Base-by-base conservation (phyloP, 2,797 vertebrate genomes). In the Emys orbicularis region DNA sequence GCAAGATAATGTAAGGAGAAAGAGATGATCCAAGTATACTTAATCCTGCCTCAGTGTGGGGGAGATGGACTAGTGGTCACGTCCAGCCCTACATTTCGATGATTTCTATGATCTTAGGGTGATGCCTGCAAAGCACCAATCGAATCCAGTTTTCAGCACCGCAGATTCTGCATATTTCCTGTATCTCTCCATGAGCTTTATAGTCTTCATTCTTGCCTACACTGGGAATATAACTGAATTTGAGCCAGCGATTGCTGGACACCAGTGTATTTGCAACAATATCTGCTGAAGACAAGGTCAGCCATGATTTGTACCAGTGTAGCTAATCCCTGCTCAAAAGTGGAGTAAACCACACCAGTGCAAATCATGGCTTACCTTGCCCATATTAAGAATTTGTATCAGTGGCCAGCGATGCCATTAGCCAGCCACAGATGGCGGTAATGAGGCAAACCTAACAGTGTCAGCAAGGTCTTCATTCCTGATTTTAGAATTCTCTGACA, bases 401-500 rank as follows among this genome's bases (percentile, higher is more conserved):
- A 77, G 6, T 31, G 44, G 27, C 44, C 74, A 49, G 74, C 27
- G 13, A 49, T 49, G 27, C 41, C 44, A 31, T 29, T 15, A 29
- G 19, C 49, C 49, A 37, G 89, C 56, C 88, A 91, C 61, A 61
- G 10, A 10, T 96, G 93, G 87, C 89, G 79, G 83, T 54, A 87
- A 94, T 87, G 89, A 87, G 37, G 41, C 37, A 76, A 92, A 89
- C n/a, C n/a, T 56, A 90, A 76, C 49, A 89, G 54, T 90, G 84
- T 19, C 21, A 86, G 41, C 61, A 89, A 90, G 49, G n/a, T 59
- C 79, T 91, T 86, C 27, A 83, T 97, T 95, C 95, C 93, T 84
- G 96, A 88, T 76, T 95, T 96, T 85, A 0, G 0, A 90, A 93
- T 92, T 93, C 95, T 77, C 31, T 87, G 83, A 90, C 89, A 88